These are phyloP conservation scores for Empis stercorea DNA, from an alignment of 2,888 invertebrate genomes.

Conservation along the genomic window DNA sequence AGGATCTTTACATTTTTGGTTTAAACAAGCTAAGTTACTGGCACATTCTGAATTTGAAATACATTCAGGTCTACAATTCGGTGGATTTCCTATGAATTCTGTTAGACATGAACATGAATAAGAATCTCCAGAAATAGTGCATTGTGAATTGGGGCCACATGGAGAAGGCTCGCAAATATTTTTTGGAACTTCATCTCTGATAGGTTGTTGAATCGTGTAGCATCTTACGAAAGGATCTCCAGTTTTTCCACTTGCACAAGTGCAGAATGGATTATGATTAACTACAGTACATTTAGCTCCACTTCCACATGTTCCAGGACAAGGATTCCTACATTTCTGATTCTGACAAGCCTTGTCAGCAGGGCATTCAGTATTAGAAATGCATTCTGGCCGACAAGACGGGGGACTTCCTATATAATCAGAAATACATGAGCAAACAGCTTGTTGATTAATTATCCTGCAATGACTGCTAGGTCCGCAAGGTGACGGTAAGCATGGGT, in stretches of 20 bases:
- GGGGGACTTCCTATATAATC: slow-evolving; percentile 52
- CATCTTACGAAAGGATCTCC: slow-evolving; percentile 56
- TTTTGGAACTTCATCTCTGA: slow-evolving; percentile 29
- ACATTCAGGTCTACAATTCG: slow-evolving; percentile 70
- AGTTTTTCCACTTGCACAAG: slow-evolving; percentile 47
- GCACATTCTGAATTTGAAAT: slow-evolving; percentile 59
- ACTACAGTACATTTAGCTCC: slow-evolving; percentile 63
- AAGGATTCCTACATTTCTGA: slow-evolving; percentile 60
- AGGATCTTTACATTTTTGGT: slow-evolving; percentile 57
- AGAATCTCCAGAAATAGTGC: slow-evolving; percentile 48
- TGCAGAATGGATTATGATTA: slow-evolving; percentile 62
- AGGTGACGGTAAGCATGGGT: slow-evolving; percentile 47
- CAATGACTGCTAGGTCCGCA: slow-evolving; percentile 55
- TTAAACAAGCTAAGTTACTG: slow-evolving; percentile 52
- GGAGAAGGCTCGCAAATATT: slow-evolving; percentile 53
- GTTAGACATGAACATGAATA: slow-evolving; percentile 48
- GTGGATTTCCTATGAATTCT: slow-evolving; percentile 53
- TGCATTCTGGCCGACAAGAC: slow-evolving; percentile 59
- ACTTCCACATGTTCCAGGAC: slow-evolving; percentile 56
- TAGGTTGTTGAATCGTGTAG: slow-evolving; percentile 36
- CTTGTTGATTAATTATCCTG: slow-evolving; percentile 47
- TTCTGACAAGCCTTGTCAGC: slow-evolving; percentile 57
- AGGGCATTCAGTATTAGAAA: slow-evolving; percentile 57
- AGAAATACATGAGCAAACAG: slow-evolving; percentile 54
- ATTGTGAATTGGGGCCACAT: slow-evolving; percentile 50